Base-by-base conservation (phyloP, 1,140 invertebrate species). In the Philotrypesis tridentata region DNA sequence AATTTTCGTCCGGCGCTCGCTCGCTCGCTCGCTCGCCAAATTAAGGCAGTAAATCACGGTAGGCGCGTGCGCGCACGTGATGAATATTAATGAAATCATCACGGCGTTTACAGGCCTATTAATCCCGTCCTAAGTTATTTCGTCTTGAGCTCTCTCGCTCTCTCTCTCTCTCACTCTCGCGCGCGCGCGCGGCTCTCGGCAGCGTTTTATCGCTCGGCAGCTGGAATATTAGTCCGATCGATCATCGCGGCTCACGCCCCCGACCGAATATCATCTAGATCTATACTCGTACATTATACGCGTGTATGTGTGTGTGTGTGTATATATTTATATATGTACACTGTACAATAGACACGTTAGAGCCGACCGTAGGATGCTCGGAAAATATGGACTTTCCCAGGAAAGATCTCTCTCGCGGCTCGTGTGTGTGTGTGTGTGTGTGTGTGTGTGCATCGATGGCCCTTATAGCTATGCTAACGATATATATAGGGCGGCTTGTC, bases 51-150 rank as follows among this genome's bases (percentile, higher is more conserved):
- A 88, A 88, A 89, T 89, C 88, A 89, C 83, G 75, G 21, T 25
- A 23, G 74, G 67, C 67, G 70, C 33, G 70, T n/a, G 70, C 70
- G 23, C 33, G 68, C 81, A 55, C 78, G 67, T 81, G 85, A 91
- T 91, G 89, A 92, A 91, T 92, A 92, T 91, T 91, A 91, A 92
- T 91, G 87, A 87, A 90, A 91, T 91, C 89, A 91, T 90, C 88
- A 87, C 87, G 82, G 83, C 87, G 86, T 90, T 91, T 89, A 90
- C 87, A 89, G 86, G 84, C 86, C 90, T 90, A 91, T 91, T 91
- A 91, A 91, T 90, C 87, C 88, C 85, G 85, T 88, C 33, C 67
- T 88, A 87, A 89, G 89, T 89, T 89, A 90, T 89, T 90, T 88
- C 84, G 85, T 89, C 88, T 89, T 88, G 87, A 86, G 84, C 87